Evolutionary conservation across 2,113 vertebrate species (phyloP).

Genomic region (Periophthalmodon schlosseri): DNA sequence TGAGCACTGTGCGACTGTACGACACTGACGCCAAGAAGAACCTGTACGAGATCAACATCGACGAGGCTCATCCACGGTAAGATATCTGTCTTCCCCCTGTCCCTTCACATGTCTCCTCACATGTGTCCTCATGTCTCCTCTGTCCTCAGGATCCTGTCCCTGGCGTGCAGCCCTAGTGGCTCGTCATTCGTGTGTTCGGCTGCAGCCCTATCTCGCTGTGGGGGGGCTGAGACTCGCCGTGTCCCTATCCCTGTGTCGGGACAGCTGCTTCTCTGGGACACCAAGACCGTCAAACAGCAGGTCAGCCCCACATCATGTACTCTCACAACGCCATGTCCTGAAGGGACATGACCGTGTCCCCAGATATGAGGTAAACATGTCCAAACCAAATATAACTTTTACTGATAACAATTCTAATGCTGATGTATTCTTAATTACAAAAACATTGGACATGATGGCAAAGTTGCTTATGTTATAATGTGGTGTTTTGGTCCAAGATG

Average conservation of each 20-base stretch:
- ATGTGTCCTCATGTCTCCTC: not conserved
- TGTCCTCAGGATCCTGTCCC: conserved; percentile 86
- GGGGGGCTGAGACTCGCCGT: conserved; percentile 36
- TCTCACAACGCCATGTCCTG: too few relatives aligned
- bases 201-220: conserved; percentile 76
- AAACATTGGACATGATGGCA: too few relatives aligned
- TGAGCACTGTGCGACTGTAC: conserved; percentile 92
- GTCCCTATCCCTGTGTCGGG: conserved; percentile 79
- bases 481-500: too few relatives aligned
- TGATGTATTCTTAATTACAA: too few relatives aligned
- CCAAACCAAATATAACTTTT: too few relatives aligned
- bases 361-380: too few relatives aligned
- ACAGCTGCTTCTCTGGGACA: conserved; percentile 94
- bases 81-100: not conserved
- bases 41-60: conserved; percentile 92
- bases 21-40: conserved; percentile 98
- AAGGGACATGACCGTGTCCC: too few relatives aligned
- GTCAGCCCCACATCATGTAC: conserved; percentile 57
- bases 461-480: too few relatives aligned
- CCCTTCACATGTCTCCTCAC: not conserved
- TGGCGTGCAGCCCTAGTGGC: conserved; percentile 92
- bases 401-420: too few relatives aligned
- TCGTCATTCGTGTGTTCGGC: conserved; percentile 95
- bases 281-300: conserved; percentile 97
- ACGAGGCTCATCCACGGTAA: conserved; percentile 91